Evolutionary conservation across 2,113 vertebrate species (phyloP), one percentile per base, ranked within the genome.

Genomic region (Emberiza fucata): DNA sequence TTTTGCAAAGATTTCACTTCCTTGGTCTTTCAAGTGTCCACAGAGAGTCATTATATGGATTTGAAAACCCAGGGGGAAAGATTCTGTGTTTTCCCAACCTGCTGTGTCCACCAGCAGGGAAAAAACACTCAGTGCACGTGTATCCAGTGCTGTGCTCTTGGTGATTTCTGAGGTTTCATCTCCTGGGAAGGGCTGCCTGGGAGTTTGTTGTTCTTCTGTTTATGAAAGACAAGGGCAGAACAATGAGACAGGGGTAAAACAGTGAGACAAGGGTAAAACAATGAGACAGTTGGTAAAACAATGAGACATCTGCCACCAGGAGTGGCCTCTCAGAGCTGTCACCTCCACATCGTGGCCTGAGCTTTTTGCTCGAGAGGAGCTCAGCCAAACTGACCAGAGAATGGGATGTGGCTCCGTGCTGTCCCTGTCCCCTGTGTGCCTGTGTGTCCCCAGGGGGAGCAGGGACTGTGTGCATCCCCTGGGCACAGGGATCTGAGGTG

Each of bases 201-300:
- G 81, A 91, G 75, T 86, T 83, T 70, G 90, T 40, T 79, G 48
- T 44, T 71, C 35, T 75, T 76, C 81, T 78, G 10, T 54, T 73
- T 63, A 11, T 25, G 60, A 93, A n/a, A 95, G 73, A 87, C 69
- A 93, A 70, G 4, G 0, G 81, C 68, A 72, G 81, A 95, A 76
- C 42, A 68, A 3, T 24, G 73, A 50, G 75, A 72, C 11, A 25
- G 53, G 2, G 0, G 81, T 54, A 72, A 45, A 45, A 21, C 44
- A 45, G 8, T 45, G 45, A 45, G 45, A 45, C 20, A 7, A 12
- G 23, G 12, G 23, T 1, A 48, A 24, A 48, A 48, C 45, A 47
- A 4, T 47, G 45, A 47, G 45, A 47, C 22, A 47, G 3, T 21
- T 22, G 23, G 68, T 48, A 71, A 80, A 92, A 72, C 37, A 63